Evolutionary conservation across 2,797 vertebrate genomes (phyloP), one percentile per base, ranked within the genome.

Genomic region (Tiaroga cobitis): DNA sequence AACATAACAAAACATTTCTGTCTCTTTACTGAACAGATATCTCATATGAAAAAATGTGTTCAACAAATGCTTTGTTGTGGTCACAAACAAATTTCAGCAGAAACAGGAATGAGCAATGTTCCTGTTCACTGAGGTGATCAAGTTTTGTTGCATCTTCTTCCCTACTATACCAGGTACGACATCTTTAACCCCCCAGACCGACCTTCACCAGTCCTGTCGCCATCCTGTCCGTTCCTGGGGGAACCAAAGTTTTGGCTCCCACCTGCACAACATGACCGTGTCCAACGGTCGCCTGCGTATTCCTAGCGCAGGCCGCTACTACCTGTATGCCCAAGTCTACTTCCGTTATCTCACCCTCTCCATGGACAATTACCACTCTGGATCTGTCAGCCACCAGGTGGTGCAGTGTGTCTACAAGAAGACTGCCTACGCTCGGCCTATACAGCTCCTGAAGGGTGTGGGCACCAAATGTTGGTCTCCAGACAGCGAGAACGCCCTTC

Each of bases 391-490:
- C 88, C 97, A 96, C 37, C 96, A 97, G 93, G 95, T 97, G 69
- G 96, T 97, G 39, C 96, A 97, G 92, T 97, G 96, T 43, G 95
- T 97, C 91, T 96, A 97, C 89, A 96, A 96, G 94, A 96, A 96
- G 91, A 96, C 96, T 0, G 92, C 95, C 29, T 96, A 96, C 79
- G 92, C 93, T 3, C 95, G 94, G 7, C 96, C 96, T 75, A 95
- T 97, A 69, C 94, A 97, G 91, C 94, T 98, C 82, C 94, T 98
- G 88, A 98, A 97, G 89, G 96, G 96, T 0, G 96, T 97, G 2
- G 96, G 96, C 78, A 97, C 96, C 72, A 98, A 97, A 91, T 97
- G 96, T 93, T 97, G 97, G 97, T 94, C 96, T 0, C 96, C 96
- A 0, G 95, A 96, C 5, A 96, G 96, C 0, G 94, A 96, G 90